A percentile compares a stretch with the other conserved stretches of the same genome.
Evolutionary conservation across 1,140 invertebrate species (phyloP).

Genomic region (Dryas iulia): DNA sequence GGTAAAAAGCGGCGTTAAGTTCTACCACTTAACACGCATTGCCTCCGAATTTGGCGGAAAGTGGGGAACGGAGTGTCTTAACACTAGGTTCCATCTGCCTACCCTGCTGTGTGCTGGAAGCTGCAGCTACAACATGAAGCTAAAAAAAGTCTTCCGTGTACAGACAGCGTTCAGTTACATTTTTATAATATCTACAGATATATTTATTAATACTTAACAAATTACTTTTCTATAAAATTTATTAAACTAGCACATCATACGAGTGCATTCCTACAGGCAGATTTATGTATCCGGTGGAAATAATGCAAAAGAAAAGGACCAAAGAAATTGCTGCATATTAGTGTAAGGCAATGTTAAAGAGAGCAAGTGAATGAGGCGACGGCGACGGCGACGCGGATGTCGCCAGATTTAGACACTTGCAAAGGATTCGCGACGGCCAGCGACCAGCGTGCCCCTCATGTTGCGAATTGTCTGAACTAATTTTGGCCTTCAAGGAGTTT

Average conservation of each 20-base stretch:
- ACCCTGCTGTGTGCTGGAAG: too few species aligned
- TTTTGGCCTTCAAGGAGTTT: slow-evolving; percentile 38
- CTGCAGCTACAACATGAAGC: too few species aligned
- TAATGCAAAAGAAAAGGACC: slow-evolving; percentile 25
- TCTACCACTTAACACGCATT: too few species aligned
- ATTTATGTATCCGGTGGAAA: slow-evolving; percentile 33
- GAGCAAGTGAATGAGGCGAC: slow-evolving; percentile 42
- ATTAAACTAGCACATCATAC: slow-evolving; percentile 6
- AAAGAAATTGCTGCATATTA: slow-evolving; percentile 21
- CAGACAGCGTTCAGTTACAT: too few species aligned
- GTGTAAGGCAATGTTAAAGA: slow-evolving; percentile 47
- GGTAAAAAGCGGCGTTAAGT: too few species aligned
- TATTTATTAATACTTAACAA: too few species aligned
- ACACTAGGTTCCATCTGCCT: too few species aligned
- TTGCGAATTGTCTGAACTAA: slow-evolving; percentile 55
- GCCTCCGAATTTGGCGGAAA: too few species aligned
- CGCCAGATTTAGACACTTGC: slow-evolving; percentile 56
- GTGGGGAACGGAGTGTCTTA: too few species aligned
- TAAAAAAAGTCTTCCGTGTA: too few species aligned
- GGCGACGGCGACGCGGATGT: slow-evolving; percentile 60
- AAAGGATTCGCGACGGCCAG: slow-evolving; percentile 49
- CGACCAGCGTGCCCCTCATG: slow-evolving; percentile 43
- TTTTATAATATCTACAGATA: too few species aligned
- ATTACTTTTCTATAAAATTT: too few species aligned
- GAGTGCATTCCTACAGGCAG: slow-evolving; percentile 15